A percentile compares a stretch with the other conserved stretches of the same genome.
These are phyloP conservation scores for Mamestra configurata DNA, from an alignment of 1,140 invertebrate species.

Conservation along the genomic window DNA sequence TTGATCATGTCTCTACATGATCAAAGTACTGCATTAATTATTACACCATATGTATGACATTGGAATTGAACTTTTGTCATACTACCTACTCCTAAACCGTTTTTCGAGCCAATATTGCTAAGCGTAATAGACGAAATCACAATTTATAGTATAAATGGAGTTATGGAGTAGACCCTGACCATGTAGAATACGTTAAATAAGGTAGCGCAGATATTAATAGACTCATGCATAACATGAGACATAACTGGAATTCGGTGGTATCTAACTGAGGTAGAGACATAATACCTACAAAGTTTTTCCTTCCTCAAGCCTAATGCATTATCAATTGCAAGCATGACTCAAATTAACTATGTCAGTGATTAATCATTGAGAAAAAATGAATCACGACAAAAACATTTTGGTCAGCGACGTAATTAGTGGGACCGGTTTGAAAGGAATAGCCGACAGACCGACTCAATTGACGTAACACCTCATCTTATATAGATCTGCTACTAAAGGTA, in stretches of 20 bases:
- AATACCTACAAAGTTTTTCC: conserved; percentile 23
- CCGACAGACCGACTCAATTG: conserved; percentile 2
- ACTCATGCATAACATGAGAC: background rate
- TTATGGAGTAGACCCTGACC: too few species aligned
- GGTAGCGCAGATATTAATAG: too few species aligned
- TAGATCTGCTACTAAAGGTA: conserved; percentile 12
- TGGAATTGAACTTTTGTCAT: too few species aligned
- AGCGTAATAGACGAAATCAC: too few species aligned
- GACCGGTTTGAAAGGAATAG: conserved; percentile 8
- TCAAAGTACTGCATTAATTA: too few species aligned
- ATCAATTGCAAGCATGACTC: background rate
- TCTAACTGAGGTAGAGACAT: background rate
- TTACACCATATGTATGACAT: too few species aligned
- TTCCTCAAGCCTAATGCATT: background rate
- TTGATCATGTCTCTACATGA: too few species aligned
- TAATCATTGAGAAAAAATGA: background rate
- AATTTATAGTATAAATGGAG: too few species aligned
- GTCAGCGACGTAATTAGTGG: background rate
- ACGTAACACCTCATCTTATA: conserved; percentile 6
- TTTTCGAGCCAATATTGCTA: too few species aligned
- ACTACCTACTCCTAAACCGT: too few species aligned
- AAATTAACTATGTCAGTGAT: background rate
- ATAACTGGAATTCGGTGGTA: background rate
- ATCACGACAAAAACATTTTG: conserved; percentile 9
- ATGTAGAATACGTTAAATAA: too few species aligned